Evolutionary conservation across 2,113 vertebrate genomes (phyloP).

Genomic region (Typhlomys cinereus): DNA sequence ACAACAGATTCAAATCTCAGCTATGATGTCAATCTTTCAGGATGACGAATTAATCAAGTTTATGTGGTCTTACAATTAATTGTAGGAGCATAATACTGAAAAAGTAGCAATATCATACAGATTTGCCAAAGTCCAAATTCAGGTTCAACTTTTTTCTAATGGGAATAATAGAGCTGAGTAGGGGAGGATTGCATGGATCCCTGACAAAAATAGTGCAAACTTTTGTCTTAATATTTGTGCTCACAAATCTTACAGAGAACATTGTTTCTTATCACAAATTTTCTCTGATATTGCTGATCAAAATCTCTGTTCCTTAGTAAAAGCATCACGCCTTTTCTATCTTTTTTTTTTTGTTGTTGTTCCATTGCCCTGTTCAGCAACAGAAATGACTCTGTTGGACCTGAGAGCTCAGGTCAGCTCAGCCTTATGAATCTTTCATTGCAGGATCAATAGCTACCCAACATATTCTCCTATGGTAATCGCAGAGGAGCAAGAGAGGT

Average conservation of each 20-base stretch:
- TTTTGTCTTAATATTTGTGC: neutral
- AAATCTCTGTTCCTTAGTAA: neutral
- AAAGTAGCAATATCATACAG: neutral
- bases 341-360: neutral
- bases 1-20: neutral
- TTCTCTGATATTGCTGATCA: neutral
- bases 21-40: neutral
- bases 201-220: neutral
- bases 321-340: too few relatives aligned
- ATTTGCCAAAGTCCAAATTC: neutral
- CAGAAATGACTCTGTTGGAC: neutral
- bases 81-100: rapidly evolving
- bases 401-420: neutral
- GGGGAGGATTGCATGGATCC: neutral
- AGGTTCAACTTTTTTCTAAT: neutral
- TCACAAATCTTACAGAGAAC: neutral
- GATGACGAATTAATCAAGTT: neutral
- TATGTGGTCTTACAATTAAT: neutral
- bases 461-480: neutral
- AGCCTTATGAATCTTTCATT: neutral
- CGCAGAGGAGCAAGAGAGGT: neutral
- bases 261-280: neutral
- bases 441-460: neutral
- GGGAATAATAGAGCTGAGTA: neutral
- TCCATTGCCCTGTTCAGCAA: neutral